A percentile compares a stretch with the other conserved stretches of the same genome.
phyloP scores from a whole-genome alignment of 2,888 invertebrate genomes.

The Brachyopa scutellaris region DNA sequence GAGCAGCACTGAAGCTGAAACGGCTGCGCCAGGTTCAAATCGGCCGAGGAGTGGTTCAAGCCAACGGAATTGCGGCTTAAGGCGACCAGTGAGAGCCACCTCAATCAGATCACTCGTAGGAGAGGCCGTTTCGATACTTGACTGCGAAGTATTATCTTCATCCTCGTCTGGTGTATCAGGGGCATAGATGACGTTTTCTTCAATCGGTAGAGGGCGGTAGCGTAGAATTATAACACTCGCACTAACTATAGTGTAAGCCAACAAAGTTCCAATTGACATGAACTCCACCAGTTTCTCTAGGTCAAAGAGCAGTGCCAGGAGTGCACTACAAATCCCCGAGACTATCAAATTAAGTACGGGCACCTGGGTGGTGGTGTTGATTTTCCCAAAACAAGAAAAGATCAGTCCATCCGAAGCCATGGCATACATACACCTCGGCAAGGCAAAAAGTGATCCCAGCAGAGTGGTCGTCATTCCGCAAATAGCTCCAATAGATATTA shows the following conservation, averaged over 20 bases:
- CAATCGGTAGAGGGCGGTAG: slow-evolving; percentile 86
- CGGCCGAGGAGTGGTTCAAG: slow-evolving; percentile 88
- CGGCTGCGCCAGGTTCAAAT: slow-evolving; percentile 90
- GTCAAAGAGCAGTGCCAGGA: slow-evolving; percentile 93
- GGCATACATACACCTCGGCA: slow-evolving; percentile 93
- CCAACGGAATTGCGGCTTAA: slow-evolving; percentile 89
- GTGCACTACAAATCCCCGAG: slow-evolving; percentile 89
- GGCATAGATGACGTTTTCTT: slow-evolving; percentile 83
- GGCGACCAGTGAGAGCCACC: slow-evolving; percentile 87
- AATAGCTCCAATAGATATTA: slow-evolving; percentile 91
- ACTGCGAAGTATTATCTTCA: slow-evolving; percentile 84
- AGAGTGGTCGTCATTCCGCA: slow-evolving; percentile 96
- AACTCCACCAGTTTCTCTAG: slow-evolving; percentile 95
- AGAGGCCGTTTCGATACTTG: slow-evolving; percentile 85
- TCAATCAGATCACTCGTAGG: slow-evolving; percentile 84
- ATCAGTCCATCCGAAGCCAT: slow-evolving; percentile 95
- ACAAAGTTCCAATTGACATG: slow-evolving; percentile 94
- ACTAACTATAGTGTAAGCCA: slow-evolving; percentile 95
- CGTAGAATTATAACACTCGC: slow-evolving; percentile 93
- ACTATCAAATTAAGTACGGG: slow-evolving; percentile 89
- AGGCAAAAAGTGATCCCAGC: slow-evolving; percentile 91
- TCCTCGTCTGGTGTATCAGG: slow-evolving; percentile 83
- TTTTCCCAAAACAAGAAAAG: slow-evolving; percentile 89
- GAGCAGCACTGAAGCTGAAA: slow-evolving; percentile 87
- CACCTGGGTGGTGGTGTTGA: slow-evolving; percentile 91